Evolutionary conservation across 2,888 invertebrate genomes (phyloP), one percentile per base, ranked within the genome.

Genomic region (Sminthurides aquaticus): DNA sequence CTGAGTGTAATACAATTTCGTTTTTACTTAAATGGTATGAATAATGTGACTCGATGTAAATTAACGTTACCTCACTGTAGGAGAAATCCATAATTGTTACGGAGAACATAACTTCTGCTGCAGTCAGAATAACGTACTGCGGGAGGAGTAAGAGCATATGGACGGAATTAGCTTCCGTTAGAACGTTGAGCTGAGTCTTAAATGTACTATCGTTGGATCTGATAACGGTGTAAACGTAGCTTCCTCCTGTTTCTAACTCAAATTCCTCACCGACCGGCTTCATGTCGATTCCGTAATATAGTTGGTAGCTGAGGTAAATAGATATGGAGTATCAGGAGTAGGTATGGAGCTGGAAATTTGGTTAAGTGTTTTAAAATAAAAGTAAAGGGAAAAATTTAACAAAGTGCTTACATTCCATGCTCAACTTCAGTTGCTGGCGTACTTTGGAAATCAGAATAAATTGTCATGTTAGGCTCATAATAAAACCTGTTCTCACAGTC

Each of bases 1-100:
- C n/a, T n/a, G n/a, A n/a, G n/a, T n/a, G n/a, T n/a, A n/a, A n/a
- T n/a, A n/a, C n/a, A n/a, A n/a, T n/a, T n/a, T n/a, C n/a, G n/a
- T n/a, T n/a, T n/a, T n/a, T n/a, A n/a, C n/a, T n/a, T n/a, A n/a
- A n/a, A n/a, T n/a, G n/a, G n/a, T n/a, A n/a, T n/a, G n/a, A n/a
- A n/a, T n/a, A n/a, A n/a, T n/a, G n/a, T n/a, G n/a, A n/a, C n/a
- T n/a, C n/a, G n/a, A n/a, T n/a, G n/a, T n/a, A n/a, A n/a, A n/a
- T n/a, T n/a, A n/a, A n/a, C n/a, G n/a, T n/a, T 76, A 83, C 84
- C 80, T 84, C 92, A 0, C 95, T 91, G 79, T 94, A 98, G 0
- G 96, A 91, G 80, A 98, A 98, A 78, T 94, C 91, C 49, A 98
- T 81, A 0, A 97, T 97, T 0, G 97, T 96, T 28, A 98, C 89